Conservation (phyloP, 2,888 invertebrate species). For the Tetrapedia diversipes region DNA sequence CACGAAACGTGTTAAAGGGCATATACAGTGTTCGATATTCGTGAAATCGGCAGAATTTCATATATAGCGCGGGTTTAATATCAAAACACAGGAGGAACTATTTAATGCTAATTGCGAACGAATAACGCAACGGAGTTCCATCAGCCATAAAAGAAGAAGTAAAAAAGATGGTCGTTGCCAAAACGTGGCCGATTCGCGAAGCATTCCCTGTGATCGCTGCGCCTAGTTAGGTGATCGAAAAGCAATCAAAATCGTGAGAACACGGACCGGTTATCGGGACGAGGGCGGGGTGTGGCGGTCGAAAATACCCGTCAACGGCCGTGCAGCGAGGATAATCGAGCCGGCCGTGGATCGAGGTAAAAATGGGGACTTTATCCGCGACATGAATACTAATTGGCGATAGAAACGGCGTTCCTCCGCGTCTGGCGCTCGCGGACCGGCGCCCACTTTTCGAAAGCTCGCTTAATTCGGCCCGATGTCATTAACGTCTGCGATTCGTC, state of each 20-base stretch:
- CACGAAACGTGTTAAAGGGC: too few relatives aligned
- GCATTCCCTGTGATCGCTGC: too few relatives aligned
- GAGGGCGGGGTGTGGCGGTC: background rate
- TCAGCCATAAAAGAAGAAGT: too few relatives aligned
- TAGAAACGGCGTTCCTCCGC: conserved; percentile 7
- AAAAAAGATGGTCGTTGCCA: background rate
- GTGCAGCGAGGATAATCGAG: conserved; percentile 34
- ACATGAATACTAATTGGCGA: conserved; percentile 56
- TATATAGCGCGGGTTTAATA: too few relatives aligned
- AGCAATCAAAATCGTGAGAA: conserved; percentile 30
- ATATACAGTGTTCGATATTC: too few relatives aligned
- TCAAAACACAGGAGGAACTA: too few relatives aligned
- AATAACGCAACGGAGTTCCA: too few relatives aligned
- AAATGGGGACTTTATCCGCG: conserved; percentile 53
- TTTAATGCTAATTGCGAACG: too few relatives aligned
- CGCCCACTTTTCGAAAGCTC: conserved; percentile 63
- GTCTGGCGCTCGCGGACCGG: conserved; percentile 1
- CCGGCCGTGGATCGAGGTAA: conserved; percentile 19
- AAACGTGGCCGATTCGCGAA: background rate
- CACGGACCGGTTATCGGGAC: background rate
- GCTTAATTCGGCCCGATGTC: conserved; percentile 70
- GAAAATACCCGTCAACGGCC: conserved; percentile 19
- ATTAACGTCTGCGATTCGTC: conserved; percentile 74
- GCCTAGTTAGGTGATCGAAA: conserved; percentile 35
- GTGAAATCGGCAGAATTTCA: too few relatives aligned